Evolutionary conservation across 2,113 vertebrate species (phyloP).

Genomic region (Catharus fuscescens): DNA sequence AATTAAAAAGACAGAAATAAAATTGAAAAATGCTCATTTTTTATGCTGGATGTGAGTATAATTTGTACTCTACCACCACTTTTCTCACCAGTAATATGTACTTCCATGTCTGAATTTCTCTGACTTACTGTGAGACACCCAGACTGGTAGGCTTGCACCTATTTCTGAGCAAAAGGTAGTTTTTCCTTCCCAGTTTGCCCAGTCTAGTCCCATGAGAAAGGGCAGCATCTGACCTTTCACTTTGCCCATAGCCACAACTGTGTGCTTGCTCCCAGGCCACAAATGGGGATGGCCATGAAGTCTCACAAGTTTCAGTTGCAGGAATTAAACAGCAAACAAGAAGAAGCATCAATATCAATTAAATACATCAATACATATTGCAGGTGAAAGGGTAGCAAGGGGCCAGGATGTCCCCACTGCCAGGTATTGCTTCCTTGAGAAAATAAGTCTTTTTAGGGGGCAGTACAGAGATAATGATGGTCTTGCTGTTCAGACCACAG

Average conservation of each 20-base stretch:
- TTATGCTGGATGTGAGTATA: not conserved
- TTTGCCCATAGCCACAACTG: not conserved
- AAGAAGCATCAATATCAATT: not conserved
- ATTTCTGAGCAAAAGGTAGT: not conserved
- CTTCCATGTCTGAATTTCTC: not conserved
- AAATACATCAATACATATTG: not conserved
- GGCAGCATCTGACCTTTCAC: not conserved
- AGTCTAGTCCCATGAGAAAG: not conserved
- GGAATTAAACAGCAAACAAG: not conserved
- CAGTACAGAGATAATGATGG: not conserved
- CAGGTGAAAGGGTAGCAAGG: not conserved
- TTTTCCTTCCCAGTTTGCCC: not conserved
- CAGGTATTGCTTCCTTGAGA: not conserved
- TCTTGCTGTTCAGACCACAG: not conserved
- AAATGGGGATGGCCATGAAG: not conserved
- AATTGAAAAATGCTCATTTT: not conserved
- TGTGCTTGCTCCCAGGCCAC: not conserved
- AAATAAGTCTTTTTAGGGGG: not conserved
- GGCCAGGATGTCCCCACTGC: not conserved
- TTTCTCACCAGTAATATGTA: not conserved
- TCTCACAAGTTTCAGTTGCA: not conserved
- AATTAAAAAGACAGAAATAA: not conserved
- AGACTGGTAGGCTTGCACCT: not conserved
- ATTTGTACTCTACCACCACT: accelerated
- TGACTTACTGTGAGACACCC: not conserved